phyloP scores from a whole-genome alignment of 2,888 invertebrate genomes.

The Hetaerina titia region DNA sequence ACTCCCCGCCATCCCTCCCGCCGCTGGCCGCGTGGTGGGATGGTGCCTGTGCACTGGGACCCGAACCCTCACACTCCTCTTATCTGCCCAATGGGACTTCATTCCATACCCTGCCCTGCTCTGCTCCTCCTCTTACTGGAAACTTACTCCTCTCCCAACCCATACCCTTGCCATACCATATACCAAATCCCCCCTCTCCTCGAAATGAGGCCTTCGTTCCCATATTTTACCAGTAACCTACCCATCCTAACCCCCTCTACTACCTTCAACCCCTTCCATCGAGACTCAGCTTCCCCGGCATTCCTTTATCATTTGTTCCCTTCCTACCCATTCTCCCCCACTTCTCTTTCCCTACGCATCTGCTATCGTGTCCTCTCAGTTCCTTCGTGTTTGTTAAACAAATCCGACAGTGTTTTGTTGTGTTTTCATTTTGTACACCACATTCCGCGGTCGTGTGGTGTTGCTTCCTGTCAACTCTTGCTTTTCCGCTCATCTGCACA shows the following conservation, averaged over 20 bases:
- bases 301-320: conserved; percentile 30
- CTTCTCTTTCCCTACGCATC: neutral
- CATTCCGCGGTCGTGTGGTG: neutral
- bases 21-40: neutral
- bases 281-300: neutral
- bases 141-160: conserved; percentile 20
- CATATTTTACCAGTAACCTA: conserved; percentile 47
- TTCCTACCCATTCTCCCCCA: neutral
- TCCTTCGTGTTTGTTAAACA: neutral
- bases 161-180: neutral
- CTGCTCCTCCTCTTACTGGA: neutral
- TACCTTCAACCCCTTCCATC: neutral
- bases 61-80: neutral
- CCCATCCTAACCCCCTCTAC: neutral
- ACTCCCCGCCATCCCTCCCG: neutral
- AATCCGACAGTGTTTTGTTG: neutral
- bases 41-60: neutral
- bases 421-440: neutral
- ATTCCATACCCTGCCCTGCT: neutral
- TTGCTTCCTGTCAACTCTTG: neutral
- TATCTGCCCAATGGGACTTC: conserved; percentile 60
- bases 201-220: conserved; percentile 7
- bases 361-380: neutral
- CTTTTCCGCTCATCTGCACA: neutral
- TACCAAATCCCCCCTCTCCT: neutral